Evolutionary conservation across 35 echinoderm and acorn worm genomes (phyloP).

Genomic region (Lytechinus pictus): DNA sequence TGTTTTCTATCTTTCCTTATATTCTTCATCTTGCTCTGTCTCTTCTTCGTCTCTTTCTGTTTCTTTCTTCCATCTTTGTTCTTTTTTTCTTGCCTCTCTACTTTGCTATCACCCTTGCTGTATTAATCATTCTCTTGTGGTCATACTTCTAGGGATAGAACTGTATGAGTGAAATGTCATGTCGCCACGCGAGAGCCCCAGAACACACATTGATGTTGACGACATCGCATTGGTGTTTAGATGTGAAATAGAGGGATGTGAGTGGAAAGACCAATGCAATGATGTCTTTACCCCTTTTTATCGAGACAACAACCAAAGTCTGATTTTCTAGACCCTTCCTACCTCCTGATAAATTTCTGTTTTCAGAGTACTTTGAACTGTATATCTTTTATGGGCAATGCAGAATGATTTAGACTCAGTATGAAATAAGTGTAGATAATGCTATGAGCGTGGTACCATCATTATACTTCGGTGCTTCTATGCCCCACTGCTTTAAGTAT

Average conservation of each 20-base stretch:
- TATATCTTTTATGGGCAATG: too few relatives aligned
- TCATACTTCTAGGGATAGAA: background rate
- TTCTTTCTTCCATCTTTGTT: background rate
- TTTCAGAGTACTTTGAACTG: too few relatives aligned
- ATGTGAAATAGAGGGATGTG: background rate
- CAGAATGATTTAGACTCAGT: too few relatives aligned
- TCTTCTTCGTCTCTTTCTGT: background rate
- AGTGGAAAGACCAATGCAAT: background rate
- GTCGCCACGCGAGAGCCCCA: background rate
- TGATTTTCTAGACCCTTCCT: background rate
- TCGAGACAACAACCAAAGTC: background rate
- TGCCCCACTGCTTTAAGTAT: too few relatives aligned
- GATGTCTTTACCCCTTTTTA: background rate
- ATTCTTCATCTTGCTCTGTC: background rate
- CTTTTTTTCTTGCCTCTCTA: background rate
- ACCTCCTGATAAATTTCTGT: too few relatives aligned
- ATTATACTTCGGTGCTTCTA: too few relatives aligned
- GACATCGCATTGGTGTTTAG: background rate
- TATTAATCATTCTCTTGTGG: background rate
- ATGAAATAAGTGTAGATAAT: too few relatives aligned
- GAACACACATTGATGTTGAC: conserved; percentile 2
- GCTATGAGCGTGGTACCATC: too few relatives aligned
- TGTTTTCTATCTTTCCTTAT: background rate
- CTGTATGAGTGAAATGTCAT: background rate
- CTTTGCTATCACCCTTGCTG: background rate